Evolutionary conservation across 2,797 vertebrate genomes (phyloP), one percentile per base, ranked within the genome.

Genomic region (Telmatherina bonti): DNA sequence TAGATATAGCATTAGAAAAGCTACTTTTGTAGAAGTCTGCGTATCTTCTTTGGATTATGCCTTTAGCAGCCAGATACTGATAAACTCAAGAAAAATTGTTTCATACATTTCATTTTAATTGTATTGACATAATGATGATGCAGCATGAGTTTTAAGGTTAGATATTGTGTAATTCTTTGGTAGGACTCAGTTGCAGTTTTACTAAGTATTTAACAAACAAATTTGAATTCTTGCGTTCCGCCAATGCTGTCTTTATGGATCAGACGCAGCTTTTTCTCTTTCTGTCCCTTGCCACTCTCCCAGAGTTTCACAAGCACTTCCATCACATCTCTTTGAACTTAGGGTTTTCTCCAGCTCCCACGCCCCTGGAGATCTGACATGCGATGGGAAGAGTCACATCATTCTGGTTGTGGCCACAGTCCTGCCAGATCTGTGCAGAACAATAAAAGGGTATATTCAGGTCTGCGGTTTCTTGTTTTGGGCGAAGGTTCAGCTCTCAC

Each of bases 271-370:
- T 9, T 69, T 70, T 31, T 61, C 53, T 77, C 20, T 49, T 11
- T n/a, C 38, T 49, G 65, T 83, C 72, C 62, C 66, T 60, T 18
- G 41, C 71, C 71, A 67, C 76, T 78, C 62, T 78, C 74, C 54
- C 65, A 72, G 56, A 76, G 75, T 77, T 89, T 89, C 73, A 73
- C 70, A 80, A 76, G 56, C 67, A 76, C 83, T n/a, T 87, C 81
- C 67, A 78, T 86, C 84, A 85, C 78, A 56, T 79, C 65, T 67
- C 55, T 41, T 35, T 85, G 83, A 88, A 85, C 88, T 80, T 61
- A 30, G 52, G 68, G 63, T 79, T 60, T 69, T 82, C 66, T 61
- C 67, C 33, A 53, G 62, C 74, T 66, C 74, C 70, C 26, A 10
- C 74, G 61, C 64, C 83, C 72, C 59, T 47, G 29, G 76, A 85